These are phyloP conservation scores for Stramonita haemastoma DNA, from an alignment of 2,888 invertebrate species.

Conservation along the genomic window DNA sequence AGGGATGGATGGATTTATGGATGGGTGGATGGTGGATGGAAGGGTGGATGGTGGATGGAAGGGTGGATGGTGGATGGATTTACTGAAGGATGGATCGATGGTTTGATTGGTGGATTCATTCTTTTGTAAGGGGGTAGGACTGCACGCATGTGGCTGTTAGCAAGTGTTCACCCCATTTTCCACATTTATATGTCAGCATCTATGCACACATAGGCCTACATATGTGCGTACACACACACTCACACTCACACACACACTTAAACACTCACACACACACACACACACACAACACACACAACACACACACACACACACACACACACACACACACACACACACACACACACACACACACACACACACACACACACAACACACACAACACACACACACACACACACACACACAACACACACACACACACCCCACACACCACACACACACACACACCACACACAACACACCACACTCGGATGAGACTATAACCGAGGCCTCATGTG, in stretches of 20 bases:
- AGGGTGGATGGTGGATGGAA: not conserved
- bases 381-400: no score
- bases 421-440: no score
- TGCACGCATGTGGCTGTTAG: no score
- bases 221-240: not conserved
- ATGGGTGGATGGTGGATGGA: not conserved
- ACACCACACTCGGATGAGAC: no score
- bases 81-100: no score
- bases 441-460: no score
- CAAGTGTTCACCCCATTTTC: no score
- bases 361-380: not conserved
- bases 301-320: not conserved
- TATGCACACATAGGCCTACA: not conserved
- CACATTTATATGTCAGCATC: not conserved
- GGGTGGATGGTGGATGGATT: not conserved
- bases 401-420: no score
- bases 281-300: not conserved
- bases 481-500: no score
- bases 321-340: conserved; percentile 23
- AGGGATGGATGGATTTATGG: not conserved
- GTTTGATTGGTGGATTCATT: no score
- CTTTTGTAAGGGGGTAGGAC: no score
- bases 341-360: conserved; percentile 24
- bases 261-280: not conserved
- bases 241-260: not conserved